Evolutionary conservation across 2,888 invertebrate genomes (phyloP), one percentile per base, ranked within the genome.

Genomic region (Lapara coniferarum): DNA sequence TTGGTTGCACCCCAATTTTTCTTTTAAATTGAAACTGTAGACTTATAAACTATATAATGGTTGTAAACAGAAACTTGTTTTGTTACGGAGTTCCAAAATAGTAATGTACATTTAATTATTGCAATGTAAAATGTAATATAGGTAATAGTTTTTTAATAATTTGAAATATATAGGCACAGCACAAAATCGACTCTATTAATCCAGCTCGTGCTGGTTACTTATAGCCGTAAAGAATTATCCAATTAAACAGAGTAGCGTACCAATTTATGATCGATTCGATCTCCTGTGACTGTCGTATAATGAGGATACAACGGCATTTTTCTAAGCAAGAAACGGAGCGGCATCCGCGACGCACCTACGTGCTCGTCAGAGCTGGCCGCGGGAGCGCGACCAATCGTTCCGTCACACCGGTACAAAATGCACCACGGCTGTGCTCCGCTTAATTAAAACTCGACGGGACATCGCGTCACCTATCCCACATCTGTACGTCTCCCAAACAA

Each of bases 391-490:
- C 92, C 85, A 87, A 93, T 93, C 84, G 88, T 80, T 92, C 81
- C 86, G 92, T 90, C 91, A 91, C 89, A 89, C 87, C 81, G 85
- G 85, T 77, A 88, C 88, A 75, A 90, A 90, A 91, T 84, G 88
- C 89, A 88, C 86, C 84, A 85, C 80, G 81, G 79, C 85, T 84
- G 83, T 86, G 91, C 88, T 86, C 78, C 85, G 89, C 85, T 90
- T 92, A 92, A 92, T 93, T 92, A 92, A 92, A 91, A 90, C 84
- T 82, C 89, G 87, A 88, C 87, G 89, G 89, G 88, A 89, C 88
- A 84, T 87, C 90, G 89, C 86, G 87, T 88, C 88, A 84, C 82
- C 85, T 85, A 86, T 70, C 84, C 85, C 82, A 83, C 83, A 81
- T 84, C 82, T 81, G 77, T 77, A 84, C 80, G 77, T 85, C 81